Percentiles rank a stretch among this genome's conserved stretches.
Evolutionary conservation across 1,140 invertebrate genomes (phyloP).

Genomic region (Drosophila ananassae): DNA sequence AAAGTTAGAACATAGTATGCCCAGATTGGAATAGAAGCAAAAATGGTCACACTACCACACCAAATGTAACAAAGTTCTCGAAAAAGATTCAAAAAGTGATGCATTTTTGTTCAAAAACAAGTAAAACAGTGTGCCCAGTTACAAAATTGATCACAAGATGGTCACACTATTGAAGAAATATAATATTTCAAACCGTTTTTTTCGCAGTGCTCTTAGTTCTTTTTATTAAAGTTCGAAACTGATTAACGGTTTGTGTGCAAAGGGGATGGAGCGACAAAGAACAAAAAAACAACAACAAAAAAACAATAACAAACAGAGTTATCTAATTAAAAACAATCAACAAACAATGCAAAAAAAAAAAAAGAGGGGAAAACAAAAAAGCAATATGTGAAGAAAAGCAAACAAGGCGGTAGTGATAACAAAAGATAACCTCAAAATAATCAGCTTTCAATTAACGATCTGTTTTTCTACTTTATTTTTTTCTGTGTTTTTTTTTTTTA

Average conservation of each 20-base stretch:
- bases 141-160: neutral
- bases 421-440: conserved; percentile 36
- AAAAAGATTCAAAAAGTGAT: too few relatives aligned
- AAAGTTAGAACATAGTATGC: too few relatives aligned
- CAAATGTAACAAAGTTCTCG: too few relatives aligned
- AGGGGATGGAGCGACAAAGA: conserved; percentile 5
- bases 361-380: neutral
- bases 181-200: neutral
- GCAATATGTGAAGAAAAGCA: conserved; percentile 9
- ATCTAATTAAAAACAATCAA: conserved; percentile 48
- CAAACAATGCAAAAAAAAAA: conserved; percentile 15
- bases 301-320: conserved; percentile 29
- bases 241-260: conserved; percentile 31
- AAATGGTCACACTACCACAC: too few relatives aligned
- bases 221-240: conserved; percentile 36
- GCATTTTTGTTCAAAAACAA: neutral
- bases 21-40: too few relatives aligned
- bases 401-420: conserved; percentile 36
- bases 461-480: conserved; percentile 10
- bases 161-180: neutral
- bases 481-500: conserved; percentile 3
- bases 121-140: neutral
- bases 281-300: neutral
- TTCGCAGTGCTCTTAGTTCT: conserved; percentile 15
- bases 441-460: conserved; percentile 43